Evolutionary conservation across 2,113 vertebrate genomes (phyloP).

Genomic region (Origma solitaria): DNA sequence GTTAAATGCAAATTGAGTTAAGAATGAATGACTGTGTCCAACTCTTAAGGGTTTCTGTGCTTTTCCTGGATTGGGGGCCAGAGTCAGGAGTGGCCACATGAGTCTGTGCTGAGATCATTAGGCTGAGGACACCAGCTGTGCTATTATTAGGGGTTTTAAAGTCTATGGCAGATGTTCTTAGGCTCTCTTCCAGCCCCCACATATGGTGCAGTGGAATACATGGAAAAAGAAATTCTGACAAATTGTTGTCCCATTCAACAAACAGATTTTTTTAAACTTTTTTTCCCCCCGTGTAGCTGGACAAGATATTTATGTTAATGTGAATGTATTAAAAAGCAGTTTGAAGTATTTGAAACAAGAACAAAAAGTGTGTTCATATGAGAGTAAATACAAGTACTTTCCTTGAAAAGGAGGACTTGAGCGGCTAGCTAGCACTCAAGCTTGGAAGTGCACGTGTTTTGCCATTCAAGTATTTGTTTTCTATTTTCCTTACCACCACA

Average conservation of each 20-base stretch:
- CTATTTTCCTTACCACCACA: background rate
- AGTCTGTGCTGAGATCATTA: constrained; percentile 55
- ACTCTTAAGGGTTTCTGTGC: background rate
- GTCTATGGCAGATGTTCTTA: constrained; percentile 63
- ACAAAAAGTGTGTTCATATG: background rate
- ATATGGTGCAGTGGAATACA: constrained; percentile 31
- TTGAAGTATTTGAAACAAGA: background rate
- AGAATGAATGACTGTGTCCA: background rate
- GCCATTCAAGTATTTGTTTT: background rate
- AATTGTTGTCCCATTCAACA: background rate
- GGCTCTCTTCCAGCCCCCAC: constrained; percentile 58
- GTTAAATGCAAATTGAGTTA: background rate
- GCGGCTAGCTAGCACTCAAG: background rate
- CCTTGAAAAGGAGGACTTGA: background rate
- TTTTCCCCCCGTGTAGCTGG: background rate
- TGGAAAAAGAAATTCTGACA: constrained; percentile 7
- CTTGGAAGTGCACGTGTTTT: background rate
- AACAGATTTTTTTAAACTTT: background rate
- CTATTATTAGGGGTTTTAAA: constrained; percentile 72
- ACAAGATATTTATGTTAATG: background rate
- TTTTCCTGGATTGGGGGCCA: background rate
- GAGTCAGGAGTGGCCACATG: constrained; percentile 15
- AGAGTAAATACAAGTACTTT: background rate
- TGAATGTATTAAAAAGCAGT: background rate
- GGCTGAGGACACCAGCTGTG: constrained; percentile 71